Base-by-base conservation (phyloP, 2,113 vertebrate species). In the Panurus biarmicus region DNA sequence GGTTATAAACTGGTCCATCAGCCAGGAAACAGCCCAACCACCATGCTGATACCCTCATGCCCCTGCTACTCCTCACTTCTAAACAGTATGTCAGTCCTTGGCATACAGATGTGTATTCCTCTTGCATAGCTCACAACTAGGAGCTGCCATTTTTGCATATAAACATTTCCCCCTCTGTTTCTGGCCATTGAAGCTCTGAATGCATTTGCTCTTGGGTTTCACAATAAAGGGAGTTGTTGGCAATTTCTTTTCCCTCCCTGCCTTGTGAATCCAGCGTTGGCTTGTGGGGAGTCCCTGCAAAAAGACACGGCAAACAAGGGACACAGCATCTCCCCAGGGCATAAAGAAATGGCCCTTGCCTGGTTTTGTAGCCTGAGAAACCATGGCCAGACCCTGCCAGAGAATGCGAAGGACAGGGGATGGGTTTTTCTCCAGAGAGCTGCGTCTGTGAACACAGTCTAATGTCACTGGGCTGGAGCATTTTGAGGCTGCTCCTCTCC, bases 1-100 rank as follows among this genome's bases (percentile, higher is more conserved):
- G 29, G 7, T 69, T 78, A 45, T 65, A 50, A 82, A 72, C 10
- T 2, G 14, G 5, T 26, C 53, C 45, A 17, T 42, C 29, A 69
- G 15, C 31, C 72, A 29, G 29, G 45, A 83, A 86, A 23, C 12
- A 86, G 35, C 50, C n/a, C 2, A 2, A 3, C 45, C 12, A 36
- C 38, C 12, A 8, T 1, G 15, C 25, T 62, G 50, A 73, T 31
- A 26, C 24, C 16, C 26, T 69, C 50, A 28, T 28, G 24, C 1
- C 28, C 35, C 53, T 61, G 26, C 25, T 48, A 3, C 29, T 53
- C 44, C 47, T 66, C 20, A 8, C 22, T 33, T 35, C 22, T n/a
- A 40, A 12, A 12, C 24, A 48, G 8, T 38, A 22, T 18, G 1
- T 0, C 0, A 64, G 38, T 12, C 33, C 38, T 35, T 47, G n/a